Base-by-base conservation (phyloP, 2,797 vertebrate species). In the Enteromius radiatus region DNA sequence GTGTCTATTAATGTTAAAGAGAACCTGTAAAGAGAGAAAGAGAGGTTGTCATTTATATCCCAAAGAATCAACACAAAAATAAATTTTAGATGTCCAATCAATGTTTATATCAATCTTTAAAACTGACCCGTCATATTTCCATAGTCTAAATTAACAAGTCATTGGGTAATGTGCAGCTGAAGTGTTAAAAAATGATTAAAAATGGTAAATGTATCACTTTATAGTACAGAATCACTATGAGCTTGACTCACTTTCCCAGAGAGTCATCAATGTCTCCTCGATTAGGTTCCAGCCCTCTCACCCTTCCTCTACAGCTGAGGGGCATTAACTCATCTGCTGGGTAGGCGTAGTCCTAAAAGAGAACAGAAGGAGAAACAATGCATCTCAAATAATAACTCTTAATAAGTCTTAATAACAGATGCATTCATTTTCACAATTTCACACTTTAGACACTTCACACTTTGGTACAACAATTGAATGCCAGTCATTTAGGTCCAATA, bases 321-420 rank as follows among this genome's bases (percentile, higher is more conserved):
- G 95, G 95, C 95, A 96, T 96, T 82, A 96, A 89, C 91, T 96
- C 95, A 6, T 96, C 95, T 1, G 95, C 95, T 84, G 95, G 95
- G 86, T 96, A 96, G n/a, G 95, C 95, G 78, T 95, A 90, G 92
- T 95, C 94, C 95, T 96, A 90, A 75, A 88, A 82, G 36, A 84
- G 67, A 87, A 87, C 0, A 8, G 10, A 7, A 17, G 15, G 11
- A 26, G 36, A 36, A 47, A 41, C 11, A 2, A 68, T 9, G 17
- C 41, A 45, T 41, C 8, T 54, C 52, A n/a, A 56, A 56, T 23
- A 5, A 28, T 28, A 28, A 28, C 28, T 28, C 28, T 28, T 28
- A 28, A 28, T 28, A 28, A 28, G 17, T 63, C 15, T 45, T 8
- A 68, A 23, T 43, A 74, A 67, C 28, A 17, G 8, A 15, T 15